Evolutionary conservation across 2,888 invertebrate genomes (phyloP), one percentile per base, ranked within the genome.

Genomic region (Rugalucina vietnamica): DNA sequence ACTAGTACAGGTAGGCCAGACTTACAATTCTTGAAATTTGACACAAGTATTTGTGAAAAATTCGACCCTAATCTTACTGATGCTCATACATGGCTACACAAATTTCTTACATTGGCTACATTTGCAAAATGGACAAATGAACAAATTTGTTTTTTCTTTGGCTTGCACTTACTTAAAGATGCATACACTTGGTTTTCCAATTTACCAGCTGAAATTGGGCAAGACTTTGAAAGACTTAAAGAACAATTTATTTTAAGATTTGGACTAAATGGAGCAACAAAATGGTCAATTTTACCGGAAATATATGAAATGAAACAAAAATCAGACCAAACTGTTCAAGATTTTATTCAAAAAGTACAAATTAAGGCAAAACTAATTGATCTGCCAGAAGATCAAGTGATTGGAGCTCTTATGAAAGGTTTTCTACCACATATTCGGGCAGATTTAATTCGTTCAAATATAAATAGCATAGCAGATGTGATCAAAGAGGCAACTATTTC

Each of bases 371-470:
- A 73, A 2, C 14, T 69, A 18, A 60, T 73, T 18, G 70, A 70
- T 29, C 69, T 78, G 27, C 54, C 54, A 1, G 32, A 65, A 39
- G 78, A 74, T 18, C 74, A 73, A 69, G 32, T 74, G 24, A 74
- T 82, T 39, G 74, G 78, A 29, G 78, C 82, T n/a, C 37, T 82
- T 29, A 69, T 57, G 70, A 49, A 57, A 39, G 75, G 82, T n/a
- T 49, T 78, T 18, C n/a, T 81, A 18, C 34, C 72, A 73, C 49
- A 76, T 39, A 81, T 81, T n/a, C 72, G 65, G 39, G 57, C 81
- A 49, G 74, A 82, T 54, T 10, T 84, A 24, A 75, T 50, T 14
- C 32, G 75, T 5, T 76, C 72, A 29, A 60, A 75, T 32, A 79
- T 72, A 27, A 65, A 18, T n/a, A 76, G 8, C 65, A 72, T 83